A percentile compares a stretch with the other conserved stretches of the same genome.
Evolutionary conservation across 53 echinoderm and acorn worm species (phyloP).

Genomic region (Echinarachnius parma): DNA sequence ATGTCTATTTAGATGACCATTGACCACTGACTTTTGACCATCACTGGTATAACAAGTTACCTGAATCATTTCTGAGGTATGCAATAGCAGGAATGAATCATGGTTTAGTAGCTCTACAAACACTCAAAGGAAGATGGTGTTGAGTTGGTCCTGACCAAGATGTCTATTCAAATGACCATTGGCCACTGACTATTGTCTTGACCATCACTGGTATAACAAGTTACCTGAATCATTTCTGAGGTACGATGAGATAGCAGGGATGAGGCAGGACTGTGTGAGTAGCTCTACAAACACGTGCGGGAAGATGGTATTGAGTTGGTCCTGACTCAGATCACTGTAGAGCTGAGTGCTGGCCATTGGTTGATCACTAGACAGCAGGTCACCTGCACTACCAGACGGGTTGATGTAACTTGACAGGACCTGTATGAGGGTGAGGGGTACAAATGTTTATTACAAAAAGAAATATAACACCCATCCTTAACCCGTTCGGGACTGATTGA

Average conservation of each 20-base stretch:
- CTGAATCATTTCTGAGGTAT: no score
- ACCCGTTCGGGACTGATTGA: no score
- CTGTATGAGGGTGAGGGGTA: constrained; percentile 38
- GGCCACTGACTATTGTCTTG: constrained; percentile 32
- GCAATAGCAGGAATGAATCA: no score
- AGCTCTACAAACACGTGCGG: constrained; percentile 79
- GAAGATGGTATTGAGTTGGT: constrained; percentile 88
- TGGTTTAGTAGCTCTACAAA: constrained; percentile 84
- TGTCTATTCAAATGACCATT: constrained; percentile 37
- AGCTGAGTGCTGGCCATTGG: constrained; percentile 20
- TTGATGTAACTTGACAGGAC: constrained; percentile 95
- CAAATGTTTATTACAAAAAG: no score
- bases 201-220: no score
- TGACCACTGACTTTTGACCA: constrained; percentile 25
- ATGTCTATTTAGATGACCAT: constrained; percentile 37
- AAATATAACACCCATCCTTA: no score
- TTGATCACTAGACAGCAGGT: constrained; percentile 40
- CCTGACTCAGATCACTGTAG: constrained; percentile 58
- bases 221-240: constrained; percentile 98
- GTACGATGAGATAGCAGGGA: constrained; percentile 97
- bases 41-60: no score
- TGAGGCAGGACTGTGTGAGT: constrained; percentile 88
- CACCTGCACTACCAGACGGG: constrained; percentile 39
- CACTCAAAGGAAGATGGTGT: constrained; percentile 85
- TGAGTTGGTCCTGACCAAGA: constrained; percentile 73